Percentiles rank a stretch among this genome's conserved stretches.
Evolutionary conservation across 37 sponge, comb jelly and placozoan genomes (phyloP).

Genomic region (Agelas oroides): DNA sequence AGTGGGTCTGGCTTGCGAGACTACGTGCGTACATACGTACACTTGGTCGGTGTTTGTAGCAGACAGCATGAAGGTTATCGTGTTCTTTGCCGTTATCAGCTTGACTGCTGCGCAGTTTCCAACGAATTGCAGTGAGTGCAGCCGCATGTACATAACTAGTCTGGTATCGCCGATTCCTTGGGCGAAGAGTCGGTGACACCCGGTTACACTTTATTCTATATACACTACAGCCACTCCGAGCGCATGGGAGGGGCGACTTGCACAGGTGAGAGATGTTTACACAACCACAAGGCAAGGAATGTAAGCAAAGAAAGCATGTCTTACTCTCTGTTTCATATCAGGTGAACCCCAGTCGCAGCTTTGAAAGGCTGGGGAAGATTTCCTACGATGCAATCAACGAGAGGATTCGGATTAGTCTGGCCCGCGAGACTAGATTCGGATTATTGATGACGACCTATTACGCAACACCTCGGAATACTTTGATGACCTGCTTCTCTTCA

Average conservation of each 20-base stretch:
- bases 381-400: constrained; percentile 36
- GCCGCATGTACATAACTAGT: too few relatives aligned
- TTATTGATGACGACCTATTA: background rate
- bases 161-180: too few relatives aligned
- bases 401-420: constrained; percentile 7
- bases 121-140: background rate
- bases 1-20: too few relatives aligned
- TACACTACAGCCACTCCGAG: background rate
- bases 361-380: constrained; percentile 23
- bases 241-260: background rate
- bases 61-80: too few relatives aligned
- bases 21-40: too few relatives aligned
- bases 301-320: too few relatives aligned
- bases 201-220: too few relatives aligned
- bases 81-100: background rate
- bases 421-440: too few relatives aligned
- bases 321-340: too few relatives aligned
- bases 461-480: constrained; percentile 2
- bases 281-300: too few relatives aligned
- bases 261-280: background rate
- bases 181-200: too few relatives aligned
- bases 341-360: constrained; percentile 36
- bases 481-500: constrained; percentile 24
- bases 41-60: too few relatives aligned
- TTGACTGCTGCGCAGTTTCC: background rate